These are phyloP conservation scores for Lepus timidus DNA, from an alignment of 2,113 vertebrate species.

Conservation along the genomic window DNA sequence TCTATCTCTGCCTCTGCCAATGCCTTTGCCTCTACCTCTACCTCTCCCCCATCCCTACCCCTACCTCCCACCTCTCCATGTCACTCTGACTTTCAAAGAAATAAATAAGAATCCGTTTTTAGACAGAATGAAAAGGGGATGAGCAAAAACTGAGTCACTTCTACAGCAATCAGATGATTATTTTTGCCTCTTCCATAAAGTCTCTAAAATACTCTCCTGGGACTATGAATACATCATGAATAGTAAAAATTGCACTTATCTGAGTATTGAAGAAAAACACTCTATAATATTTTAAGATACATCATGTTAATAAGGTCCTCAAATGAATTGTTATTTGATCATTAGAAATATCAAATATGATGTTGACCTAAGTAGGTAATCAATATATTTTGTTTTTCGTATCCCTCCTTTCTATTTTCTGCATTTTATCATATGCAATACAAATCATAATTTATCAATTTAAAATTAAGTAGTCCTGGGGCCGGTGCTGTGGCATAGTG, in stretches of 20 bases:
- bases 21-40: too few relatives aligned
- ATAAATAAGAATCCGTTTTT: too few relatives aligned
- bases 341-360: slow-evolving; percentile 8
- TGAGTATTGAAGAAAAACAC: neutral
- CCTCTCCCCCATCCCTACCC: too few relatives aligned
- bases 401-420: neutral
- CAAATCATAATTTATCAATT: neutral
- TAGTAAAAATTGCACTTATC: neutral
- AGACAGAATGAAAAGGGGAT: too few relatives aligned
- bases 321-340: neutral
- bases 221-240: neutral
- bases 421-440: neutral
- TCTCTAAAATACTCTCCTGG: neutral
- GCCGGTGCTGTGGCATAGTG: too few relatives aligned
- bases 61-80: too few relatives aligned
- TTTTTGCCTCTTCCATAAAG: neutral
- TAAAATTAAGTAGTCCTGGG: neutral
- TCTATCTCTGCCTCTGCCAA: too few relatives aligned
- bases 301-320: slow-evolving; percentile 2
- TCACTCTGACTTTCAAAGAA: too few relatives aligned
- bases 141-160: too few relatives aligned
- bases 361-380: neutral
- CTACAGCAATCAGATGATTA: too few relatives aligned
- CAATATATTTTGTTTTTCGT: neutral
- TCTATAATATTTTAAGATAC: neutral